Evolutionary conservation across 2,797 vertebrate species (phyloP).

Genomic region (Coregonus ussuriensis): DNA sequence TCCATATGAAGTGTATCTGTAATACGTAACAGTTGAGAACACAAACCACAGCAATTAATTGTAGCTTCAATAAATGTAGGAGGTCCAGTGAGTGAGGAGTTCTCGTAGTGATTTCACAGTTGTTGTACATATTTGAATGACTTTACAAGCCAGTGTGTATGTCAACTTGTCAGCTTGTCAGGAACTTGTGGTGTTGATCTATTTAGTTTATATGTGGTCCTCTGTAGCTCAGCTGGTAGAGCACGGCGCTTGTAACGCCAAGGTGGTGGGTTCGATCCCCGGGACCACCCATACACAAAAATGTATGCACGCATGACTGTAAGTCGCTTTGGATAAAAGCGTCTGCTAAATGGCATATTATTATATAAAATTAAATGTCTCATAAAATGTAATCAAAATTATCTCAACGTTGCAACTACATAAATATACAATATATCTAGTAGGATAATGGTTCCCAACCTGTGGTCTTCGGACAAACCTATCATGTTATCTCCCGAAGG

Average conservation of each 20-base stretch:
- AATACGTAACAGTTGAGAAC: constrained; percentile 29
- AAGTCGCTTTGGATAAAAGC: too few species aligned
- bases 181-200: background rate
- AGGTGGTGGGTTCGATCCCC: too few species aligned
- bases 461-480: background rate
- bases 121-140: background rate
- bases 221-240: too few species aligned
- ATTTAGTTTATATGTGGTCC: background rate
- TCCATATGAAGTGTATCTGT: constrained; percentile 15
- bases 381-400: background rate
- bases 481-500: background rate
- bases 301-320: too few species aligned
- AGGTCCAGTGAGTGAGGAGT: background rate
- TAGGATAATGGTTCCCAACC: background rate
- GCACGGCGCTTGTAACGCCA: too few species aligned
- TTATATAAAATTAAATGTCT: background rate
- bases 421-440: background rate
- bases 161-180: background rate
- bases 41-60: constrained; percentile 12
- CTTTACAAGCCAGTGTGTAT: background rate
- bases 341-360: too few species aligned
- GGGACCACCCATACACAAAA: too few species aligned
- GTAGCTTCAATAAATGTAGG: background rate
- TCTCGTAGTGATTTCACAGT: background rate
- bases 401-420: background rate